phyloP scores from a whole-genome alignment of 1,140 invertebrate species.

The Andricus grossulariae region DNA sequence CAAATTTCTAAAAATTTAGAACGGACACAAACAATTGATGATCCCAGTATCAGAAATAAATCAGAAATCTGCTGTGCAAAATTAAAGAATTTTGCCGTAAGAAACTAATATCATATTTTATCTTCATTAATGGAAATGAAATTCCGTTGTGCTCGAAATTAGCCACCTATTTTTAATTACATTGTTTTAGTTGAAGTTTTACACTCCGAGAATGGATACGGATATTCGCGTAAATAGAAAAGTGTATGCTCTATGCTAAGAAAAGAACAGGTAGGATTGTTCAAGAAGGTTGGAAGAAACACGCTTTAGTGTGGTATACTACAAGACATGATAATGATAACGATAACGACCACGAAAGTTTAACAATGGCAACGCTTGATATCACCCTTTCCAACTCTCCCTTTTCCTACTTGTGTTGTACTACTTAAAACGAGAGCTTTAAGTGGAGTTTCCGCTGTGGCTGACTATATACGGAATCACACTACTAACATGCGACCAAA shows the following conservation, averaged over 20 bases:
- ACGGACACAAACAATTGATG: too few species aligned
- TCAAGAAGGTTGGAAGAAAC: neutral
- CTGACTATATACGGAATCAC: neutral
- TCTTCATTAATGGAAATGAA: too few species aligned
- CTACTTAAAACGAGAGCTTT: neutral
- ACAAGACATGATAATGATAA: slow-evolving; percentile 6
- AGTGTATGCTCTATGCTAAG: too few species aligned
- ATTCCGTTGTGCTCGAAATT: too few species aligned
- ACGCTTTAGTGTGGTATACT: neutral
- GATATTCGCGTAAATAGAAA: too few species aligned
- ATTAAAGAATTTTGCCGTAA: too few species aligned
- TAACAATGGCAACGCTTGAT: neutral
- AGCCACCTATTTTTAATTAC: too few species aligned
- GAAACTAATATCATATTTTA: too few species aligned
- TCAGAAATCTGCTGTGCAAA: too few species aligned
- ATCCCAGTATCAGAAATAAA: too few species aligned
- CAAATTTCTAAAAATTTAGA: too few species aligned
- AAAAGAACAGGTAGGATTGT: neutral
- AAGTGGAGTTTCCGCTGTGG: neutral
- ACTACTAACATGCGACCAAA: neutral
- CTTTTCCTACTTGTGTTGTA: slow-evolving; percentile 1
- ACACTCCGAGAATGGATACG: too few species aligned
- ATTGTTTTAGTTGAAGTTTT: neutral
- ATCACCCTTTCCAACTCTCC: neutral
- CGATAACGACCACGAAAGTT: slow-evolving; percentile 1